A percentile compares a stretch with the other conserved stretches of the same genome.
phyloP scores from a whole-genome alignment of 2,113 vertebrate genomes.

The Narcine bancroftii region DNA sequence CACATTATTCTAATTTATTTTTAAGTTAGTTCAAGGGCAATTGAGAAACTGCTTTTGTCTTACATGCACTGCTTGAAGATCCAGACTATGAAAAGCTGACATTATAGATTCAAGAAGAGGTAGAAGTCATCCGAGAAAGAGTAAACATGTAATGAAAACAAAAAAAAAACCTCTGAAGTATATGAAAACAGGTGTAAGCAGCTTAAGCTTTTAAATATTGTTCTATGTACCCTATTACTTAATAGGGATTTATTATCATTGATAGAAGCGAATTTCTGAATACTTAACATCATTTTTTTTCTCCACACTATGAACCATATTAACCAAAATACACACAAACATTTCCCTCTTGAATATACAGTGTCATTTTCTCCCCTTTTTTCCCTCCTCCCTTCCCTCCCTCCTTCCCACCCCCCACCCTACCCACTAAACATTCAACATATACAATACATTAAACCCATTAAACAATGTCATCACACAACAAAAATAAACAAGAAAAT shows the following conservation, averaged over 20 bases:
- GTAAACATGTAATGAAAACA: not conserved
- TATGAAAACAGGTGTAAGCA: not conserved
- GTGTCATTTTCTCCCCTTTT: no score
- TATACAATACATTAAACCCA: no score
- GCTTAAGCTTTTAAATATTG: not conserved
- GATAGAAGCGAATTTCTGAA: not conserved
- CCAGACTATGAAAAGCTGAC: conserved; percentile 4
- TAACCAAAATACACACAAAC: no score
- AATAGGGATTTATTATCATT: not conserved
- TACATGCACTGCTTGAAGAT: conserved; percentile 8
- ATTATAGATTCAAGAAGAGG: not conserved
- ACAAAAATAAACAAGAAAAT: no score
- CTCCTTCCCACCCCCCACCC: no score
- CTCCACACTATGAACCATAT: no score
- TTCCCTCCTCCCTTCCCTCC: no score
- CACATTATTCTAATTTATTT: conserved; percentile 33
- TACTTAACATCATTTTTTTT: no score
- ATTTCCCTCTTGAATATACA: no score
- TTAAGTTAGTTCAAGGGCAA: conserved; percentile 31
- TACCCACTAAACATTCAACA: no score
- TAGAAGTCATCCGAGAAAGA: not conserved
- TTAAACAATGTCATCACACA: no score
- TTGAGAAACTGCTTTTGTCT: conserved; percentile 29
- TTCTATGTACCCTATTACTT: not conserved
- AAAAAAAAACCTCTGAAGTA: no score